These are phyloP conservation scores for Poecile atricapillus DNA, from an alignment of 2,113 vertebrate species.

Conservation along the genomic window DNA sequence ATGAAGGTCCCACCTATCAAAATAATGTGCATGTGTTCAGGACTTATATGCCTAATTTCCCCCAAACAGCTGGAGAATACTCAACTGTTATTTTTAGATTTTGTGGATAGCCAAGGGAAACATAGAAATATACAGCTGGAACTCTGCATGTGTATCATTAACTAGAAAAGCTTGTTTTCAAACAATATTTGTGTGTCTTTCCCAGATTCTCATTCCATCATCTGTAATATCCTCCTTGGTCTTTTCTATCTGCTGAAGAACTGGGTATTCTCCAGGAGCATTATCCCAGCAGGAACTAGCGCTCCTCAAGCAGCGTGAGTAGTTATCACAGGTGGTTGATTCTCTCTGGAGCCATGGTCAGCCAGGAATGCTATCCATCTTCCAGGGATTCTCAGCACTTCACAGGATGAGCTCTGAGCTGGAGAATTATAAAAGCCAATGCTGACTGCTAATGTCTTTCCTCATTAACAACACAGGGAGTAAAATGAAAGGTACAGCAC, in stretches of 20 bases:
- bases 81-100: constrained; percentile 2
- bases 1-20: constrained; percentile 19
- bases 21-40: not conserved
- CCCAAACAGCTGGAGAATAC: not conserved
- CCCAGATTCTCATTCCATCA: not conserved
- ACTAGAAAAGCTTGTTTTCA: not conserved
- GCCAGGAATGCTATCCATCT: not conserved
- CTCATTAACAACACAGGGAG: not conserved
- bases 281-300: not conserved
- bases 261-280: not conserved
- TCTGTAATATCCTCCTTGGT: not conserved
- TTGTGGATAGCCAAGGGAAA: not conserved
- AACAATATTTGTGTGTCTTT: not conserved
- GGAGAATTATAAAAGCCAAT: not conserved
- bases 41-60: not conserved
- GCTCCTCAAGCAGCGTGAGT: not conserved
- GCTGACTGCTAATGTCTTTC: not conserved
- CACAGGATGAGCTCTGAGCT: not conserved
- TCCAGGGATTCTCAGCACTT: not conserved
- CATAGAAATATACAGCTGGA: not conserved
- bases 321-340: not conserved
- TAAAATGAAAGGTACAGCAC: not conserved
- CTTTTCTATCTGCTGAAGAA: not conserved
- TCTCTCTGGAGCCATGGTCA: not conserved
- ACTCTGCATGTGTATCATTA: not conserved